Base-by-base conservation (phyloP, 2,888 invertebrate genomes). In the Cryptus armator region DNA sequence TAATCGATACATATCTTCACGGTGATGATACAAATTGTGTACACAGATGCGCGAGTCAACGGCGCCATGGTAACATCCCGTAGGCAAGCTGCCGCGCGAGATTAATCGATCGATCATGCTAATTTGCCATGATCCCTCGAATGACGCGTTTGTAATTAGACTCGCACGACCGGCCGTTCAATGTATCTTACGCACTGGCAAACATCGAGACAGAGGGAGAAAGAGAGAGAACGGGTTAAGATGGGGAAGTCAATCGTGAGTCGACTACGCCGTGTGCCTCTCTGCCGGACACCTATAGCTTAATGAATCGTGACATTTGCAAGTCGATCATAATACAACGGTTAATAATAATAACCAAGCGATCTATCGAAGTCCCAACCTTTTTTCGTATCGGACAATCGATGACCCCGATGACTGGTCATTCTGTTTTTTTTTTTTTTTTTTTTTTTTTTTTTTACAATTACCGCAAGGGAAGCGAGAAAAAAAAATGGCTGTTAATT, bases 221-320 rank as follows among this genome's bases (percentile, higher is more conserved):
- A 48, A 37, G 67, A 62, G n/a, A 7, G 19, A 59, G 71, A 77
- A 71, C 77, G 68, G 37, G 59, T 44, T 24, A 44, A 32, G 24
- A 59, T 51, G 53, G 37, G 66, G 19, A 74, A 84, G 74, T 74
- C 76, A 74, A 72, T 53, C 66, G 48, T 66, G 64, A 84, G 48
- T 37, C 66, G 75, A 75, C 14, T 75, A 1, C 32, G 46, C 24
- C 46, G 19, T 12, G 19, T 1, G 59, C 48, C 59, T 51, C 37
- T 37, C n/a, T 16, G 77, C 51, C 29, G 43, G 77, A 77, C 53
- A 68, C 77, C 77, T 67, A 16, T 12, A 64, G 43, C 85, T 85
- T 85, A 85, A 85, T 85, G 85, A 85, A 85, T 85, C 84, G 59
- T 84, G 84, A 84, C 84, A 84, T 84, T 84, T 81, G 74, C 78